Percentiles rank a stretch among this genome's conserved stretches.
These are phyloP conservation scores for Cynopterus brachyotis DNA, from an alignment of 2,113 vertebrate species.

Conservation along the genomic window DNA sequence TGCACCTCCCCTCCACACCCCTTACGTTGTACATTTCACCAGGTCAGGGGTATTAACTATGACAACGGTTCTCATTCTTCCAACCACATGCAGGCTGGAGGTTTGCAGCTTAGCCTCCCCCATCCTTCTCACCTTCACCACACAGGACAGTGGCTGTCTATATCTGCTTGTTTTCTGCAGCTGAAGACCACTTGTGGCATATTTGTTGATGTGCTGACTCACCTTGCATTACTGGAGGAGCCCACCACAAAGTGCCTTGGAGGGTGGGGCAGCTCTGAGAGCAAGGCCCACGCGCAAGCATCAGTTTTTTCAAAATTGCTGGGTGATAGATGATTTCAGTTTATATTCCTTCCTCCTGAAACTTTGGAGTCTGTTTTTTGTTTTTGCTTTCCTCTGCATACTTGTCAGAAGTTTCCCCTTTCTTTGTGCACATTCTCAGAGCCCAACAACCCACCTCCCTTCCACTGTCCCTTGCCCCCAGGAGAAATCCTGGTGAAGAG, in stretches of 20 bases:
- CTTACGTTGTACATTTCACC: neutral
- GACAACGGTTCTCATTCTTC: neutral
- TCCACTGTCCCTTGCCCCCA: rapidly evolving
- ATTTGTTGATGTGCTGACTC: neutral
- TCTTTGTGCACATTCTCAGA: neutral
- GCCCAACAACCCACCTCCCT: rapidly evolving
- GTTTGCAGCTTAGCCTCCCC: neutral
- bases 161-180: neutral
- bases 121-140: constrained; percentile 55
- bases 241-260: neutral
- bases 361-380: neutral
- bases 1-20: neutral
- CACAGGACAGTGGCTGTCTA: neutral
- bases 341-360: neutral
- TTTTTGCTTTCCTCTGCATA: neutral
- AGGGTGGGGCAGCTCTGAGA: neutral
- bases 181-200: neutral
- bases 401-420: neutral
- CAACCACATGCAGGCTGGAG: neutral
- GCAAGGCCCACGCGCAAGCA: neutral
- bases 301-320: neutral
- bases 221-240: neutral
- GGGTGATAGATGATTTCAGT: neutral
- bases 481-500: neutral
- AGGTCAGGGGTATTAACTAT: neutral